phyloP scores from a whole-genome alignment of 2,888 invertebrate genomes.

The Cryptocheilus praepositus region DNA sequence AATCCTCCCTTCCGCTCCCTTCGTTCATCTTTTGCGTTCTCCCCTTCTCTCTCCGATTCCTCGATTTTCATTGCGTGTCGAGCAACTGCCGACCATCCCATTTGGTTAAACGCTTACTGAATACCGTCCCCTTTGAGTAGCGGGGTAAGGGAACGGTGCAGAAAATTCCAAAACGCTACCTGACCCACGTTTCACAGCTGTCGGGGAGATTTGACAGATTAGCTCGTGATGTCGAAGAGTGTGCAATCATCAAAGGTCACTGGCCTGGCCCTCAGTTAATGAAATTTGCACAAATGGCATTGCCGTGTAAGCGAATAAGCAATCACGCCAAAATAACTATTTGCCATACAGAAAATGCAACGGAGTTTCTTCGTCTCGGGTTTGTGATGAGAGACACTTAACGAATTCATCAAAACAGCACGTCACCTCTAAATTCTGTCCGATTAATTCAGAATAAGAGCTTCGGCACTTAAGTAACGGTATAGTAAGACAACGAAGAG shows the following conservation, averaged over 20 bases:
- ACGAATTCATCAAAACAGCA: too few species aligned
- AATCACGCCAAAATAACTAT: too few species aligned
- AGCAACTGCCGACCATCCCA: constrained; percentile 14
- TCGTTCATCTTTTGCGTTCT: not conserved
- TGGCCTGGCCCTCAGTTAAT: not conserved
- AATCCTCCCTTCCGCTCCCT: constrained; percentile 15
- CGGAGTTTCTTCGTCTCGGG: too few species aligned
- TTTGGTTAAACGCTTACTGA: constrained; percentile 37
- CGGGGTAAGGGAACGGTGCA: constrained; percentile 13
- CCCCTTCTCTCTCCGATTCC: constrained; percentile 10
- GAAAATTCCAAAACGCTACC: not conserved
- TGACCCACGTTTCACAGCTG: constrained; percentile 15
- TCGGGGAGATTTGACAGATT: constrained; percentile 38
- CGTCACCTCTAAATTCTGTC: too few species aligned
- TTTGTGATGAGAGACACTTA: too few species aligned
- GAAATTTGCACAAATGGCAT: constrained; percentile 26
- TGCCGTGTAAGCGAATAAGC: too few species aligned
- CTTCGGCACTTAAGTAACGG: not conserved
- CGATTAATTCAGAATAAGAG: too few species aligned
- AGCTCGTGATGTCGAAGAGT: constrained; percentile 33
- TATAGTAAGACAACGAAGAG: not conserved
- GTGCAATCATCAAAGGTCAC: constrained; percentile 7
- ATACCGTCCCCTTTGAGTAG: constrained; percentile 30
- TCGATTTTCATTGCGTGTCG: not conserved
- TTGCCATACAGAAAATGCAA: too few species aligned